Base-by-base conservation (phyloP, 2,888 invertebrate species). In the Tetropium fuscum region DNA sequence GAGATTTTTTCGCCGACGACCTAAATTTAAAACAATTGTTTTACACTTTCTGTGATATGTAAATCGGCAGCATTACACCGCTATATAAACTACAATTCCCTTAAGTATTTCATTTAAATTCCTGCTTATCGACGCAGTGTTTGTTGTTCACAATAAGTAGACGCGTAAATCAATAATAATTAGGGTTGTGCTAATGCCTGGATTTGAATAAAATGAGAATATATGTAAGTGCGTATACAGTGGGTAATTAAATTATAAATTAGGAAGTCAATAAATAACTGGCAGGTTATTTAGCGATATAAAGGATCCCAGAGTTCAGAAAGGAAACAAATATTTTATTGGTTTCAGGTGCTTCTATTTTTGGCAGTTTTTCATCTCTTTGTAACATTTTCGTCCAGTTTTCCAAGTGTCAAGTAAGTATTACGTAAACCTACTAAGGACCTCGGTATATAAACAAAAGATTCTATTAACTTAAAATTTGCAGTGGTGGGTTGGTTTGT, bases 31-130 rank as follows among this genome's bases (percentile, higher is more conserved):
- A 38, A 47, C 22, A 60, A 61, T 58, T 36, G 64, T 60, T 38
- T n/a, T n/a, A 58, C 60, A 63, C 67, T 64, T 64, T 67, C 64
- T 53, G 63, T 45, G 30, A 59, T 63, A 60, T 64, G 43, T 53
- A 60, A 61, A 67, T 63, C 36, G 44, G 38, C 56, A n/a, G n/a
- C n/a, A n/a, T n/a, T n/a, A n/a, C n/a, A n/a, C n/a, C n/a, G n/a
- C n/a, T n/a, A n/a, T n/a, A n/a, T n/a, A n/a, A n/a, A n/a, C 34
- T 47, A 19, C 30, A n/a, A 13, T 13, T n/a, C n/a, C 4, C 16
- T 6, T 7, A 36, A 1, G 15, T 36, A 13, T n/a, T 36, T 15
- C 16, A 36, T 16, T n/a, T n/a, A n/a, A n/a, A n/a, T n/a, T n/a
- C n/a, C n/a, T n/a, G n/a, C n/a, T n/a, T n/a, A n/a, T n/a, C n/a